These are phyloP conservation scores for Adelges cooleyi DNA, from an alignment of 1,140 invertebrate genomes.

Conservation along the genomic window DNA sequence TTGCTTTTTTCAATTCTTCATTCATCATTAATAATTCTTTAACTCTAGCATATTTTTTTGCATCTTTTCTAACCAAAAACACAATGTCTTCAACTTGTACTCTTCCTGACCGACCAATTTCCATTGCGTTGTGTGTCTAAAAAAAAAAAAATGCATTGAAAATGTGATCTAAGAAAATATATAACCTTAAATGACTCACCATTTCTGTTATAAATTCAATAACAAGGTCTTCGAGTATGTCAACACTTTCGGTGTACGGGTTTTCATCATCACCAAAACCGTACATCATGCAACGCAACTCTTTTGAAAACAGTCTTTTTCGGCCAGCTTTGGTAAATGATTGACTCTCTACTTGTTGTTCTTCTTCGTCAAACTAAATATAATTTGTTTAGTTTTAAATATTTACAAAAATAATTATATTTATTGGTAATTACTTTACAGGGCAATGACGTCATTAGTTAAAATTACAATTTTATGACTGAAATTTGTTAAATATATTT, in stretches of 20 bases:
- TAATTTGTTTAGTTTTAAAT: too few species aligned
- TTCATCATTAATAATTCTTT: slow-evolving; percentile 97
- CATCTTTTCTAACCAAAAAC: slow-evolving; percentile 94
- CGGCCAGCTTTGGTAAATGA: slow-evolving; percentile 51
- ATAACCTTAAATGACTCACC: slow-evolving; percentile 43
- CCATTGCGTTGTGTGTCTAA: slow-evolving; percentile 81
- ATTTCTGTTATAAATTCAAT: slow-evolving; percentile 97
- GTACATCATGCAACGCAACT: slow-evolving; percentile 98
- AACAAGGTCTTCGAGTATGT: slow-evolving; percentile 92
- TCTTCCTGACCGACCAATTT: slow-evolving; percentile 84
- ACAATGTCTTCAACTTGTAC: slow-evolving; percentile 98
- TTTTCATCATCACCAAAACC: slow-evolving; percentile 99
- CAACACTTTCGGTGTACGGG: slow-evolving; percentile 97
- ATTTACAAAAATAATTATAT: too few species aligned
- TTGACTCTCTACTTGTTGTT: slow-evolving; percentile 47
- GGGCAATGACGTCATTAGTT: too few species aligned
- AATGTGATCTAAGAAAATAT: background rate
- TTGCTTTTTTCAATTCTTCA: slow-evolving; percentile 95
- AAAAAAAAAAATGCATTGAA: background rate
- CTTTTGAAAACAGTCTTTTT: slow-evolving; percentile 78
- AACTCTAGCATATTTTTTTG: slow-evolving; percentile 92
- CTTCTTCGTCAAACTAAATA: slow-evolving; percentile 52
- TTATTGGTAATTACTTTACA: too few species aligned
- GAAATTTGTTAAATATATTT: too few species aligned
- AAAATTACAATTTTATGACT: too few species aligned